A percentile compares a stretch with the other conserved stretches of the same genome.
phyloP scores from a whole-genome alignment of 2,888 invertebrate genomes.

The Thumatha senex region DNA sequence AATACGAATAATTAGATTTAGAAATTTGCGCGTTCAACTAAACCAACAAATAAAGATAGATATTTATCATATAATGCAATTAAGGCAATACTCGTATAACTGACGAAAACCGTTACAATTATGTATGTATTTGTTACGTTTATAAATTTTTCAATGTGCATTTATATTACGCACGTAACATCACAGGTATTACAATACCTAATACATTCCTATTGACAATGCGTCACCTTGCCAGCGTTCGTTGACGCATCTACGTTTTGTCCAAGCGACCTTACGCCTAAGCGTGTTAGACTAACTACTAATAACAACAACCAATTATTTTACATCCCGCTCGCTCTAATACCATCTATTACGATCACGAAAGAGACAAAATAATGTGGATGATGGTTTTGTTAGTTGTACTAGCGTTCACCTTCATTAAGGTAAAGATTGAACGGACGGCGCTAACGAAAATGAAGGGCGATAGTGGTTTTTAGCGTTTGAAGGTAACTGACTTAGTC shows the following conservation, averaged over 20 bases:
- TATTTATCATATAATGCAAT: too few species aligned
- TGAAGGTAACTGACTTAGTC: constrained; percentile 69
- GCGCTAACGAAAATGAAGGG: constrained; percentile 82
- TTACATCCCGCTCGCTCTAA: constrained; percentile 66
- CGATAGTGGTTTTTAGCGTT: constrained; percentile 67
- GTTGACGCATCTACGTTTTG: constrained; percentile 81
- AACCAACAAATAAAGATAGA: too few species aligned
- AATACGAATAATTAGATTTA: too few species aligned
- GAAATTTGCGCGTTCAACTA: too few species aligned
- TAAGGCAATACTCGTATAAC: constrained; percentile 9
- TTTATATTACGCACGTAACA: constrained; percentile 49
- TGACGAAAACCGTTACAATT: constrained; percentile 46
- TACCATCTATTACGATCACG: constrained; percentile 41
- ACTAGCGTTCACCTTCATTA: constrained; percentile 70
- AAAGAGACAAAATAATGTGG: constrained; percentile 58
- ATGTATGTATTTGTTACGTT: constrained; percentile 48
- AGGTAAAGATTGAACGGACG: constrained; percentile 65
- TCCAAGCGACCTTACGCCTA: constrained; percentile 74
- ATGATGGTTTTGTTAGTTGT: constrained; percentile 60
- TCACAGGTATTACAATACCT: constrained; percentile 58
- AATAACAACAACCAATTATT: constrained; percentile 67
- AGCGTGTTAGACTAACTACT: constrained; percentile 68
- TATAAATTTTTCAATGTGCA: constrained; percentile 46
- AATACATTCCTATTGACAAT: constrained; percentile 78
- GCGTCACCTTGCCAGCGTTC: constrained; percentile 80